Evolutionary conservation across 2,888 invertebrate species (phyloP), one percentile per base, ranked within the genome.

Genomic region (Lasioglossum calceatum): DNA sequence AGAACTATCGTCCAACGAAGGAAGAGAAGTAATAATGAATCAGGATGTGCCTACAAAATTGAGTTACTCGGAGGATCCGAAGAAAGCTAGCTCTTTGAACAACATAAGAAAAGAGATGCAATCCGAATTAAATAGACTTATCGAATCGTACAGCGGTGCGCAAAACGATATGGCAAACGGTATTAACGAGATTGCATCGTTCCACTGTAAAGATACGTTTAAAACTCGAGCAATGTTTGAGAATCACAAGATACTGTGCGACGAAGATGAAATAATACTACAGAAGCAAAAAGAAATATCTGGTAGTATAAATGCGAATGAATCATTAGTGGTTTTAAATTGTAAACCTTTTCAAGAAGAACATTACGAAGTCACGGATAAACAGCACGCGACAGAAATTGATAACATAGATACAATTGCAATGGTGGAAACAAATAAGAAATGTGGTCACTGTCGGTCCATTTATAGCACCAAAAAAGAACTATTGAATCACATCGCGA

Each of bases 381-480:
- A 80, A 80, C 1, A 10, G 47, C 23, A 12, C 39, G 16, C 8
- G 10, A 47, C 54, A 16, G 36, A 58, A 67, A 32, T 44, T 23
- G 23, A 81, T 36, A 83, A 61, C 39, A 27, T 27, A 8, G 58
- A 27, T 70, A 58, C 67, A 39, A 47, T 76, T 76, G 2, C 42
- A 44, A 16, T 27, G 4, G 58, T 58, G 5, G 76, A 85, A 44
- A 32, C 7, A 2, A 83, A 36, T 54, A 90, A 82, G 79, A 88
- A 88, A 78, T 94, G 94, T 81, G 94, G 94, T 4, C 89, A 93
- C 54, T 94, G 93, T 75, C 73, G 89, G 39, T 77, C 71, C 10
- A 61, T 85, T 36, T 93, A 87, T 81, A 72, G 36, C 19, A 90
- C 86, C 5, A 91, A 89, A 39, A 94, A 93, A 67, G 89, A 92